Evolutionary conservation across 2,888 invertebrate genomes (phyloP).

Genomic region (Pristionchus mayeri): DNA sequence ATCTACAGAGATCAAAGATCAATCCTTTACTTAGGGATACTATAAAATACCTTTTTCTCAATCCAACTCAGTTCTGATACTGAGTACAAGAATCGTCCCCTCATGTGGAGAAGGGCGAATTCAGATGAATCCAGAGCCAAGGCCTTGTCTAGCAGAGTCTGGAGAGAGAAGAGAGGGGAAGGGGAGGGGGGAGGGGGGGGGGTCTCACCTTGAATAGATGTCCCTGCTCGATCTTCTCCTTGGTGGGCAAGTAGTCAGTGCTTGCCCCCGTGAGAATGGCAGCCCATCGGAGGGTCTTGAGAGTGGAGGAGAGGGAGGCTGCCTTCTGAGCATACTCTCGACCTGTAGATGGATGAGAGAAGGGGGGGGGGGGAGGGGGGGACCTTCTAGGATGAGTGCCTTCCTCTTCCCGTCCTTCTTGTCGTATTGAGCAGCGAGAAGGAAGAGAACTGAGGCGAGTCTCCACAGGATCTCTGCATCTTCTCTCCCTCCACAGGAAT

Average conservation of each 20-base stretch:
- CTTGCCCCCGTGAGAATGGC: conserved; percentile 68
- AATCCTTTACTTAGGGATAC: no score
- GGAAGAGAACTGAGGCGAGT: conserved; percentile 62
- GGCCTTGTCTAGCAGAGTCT: conserved; percentile 69
- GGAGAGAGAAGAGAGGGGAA: not conserved
- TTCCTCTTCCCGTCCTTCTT: conserved; percentile 63
- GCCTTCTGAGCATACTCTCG: conserved; percentile 66
- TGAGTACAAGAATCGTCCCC: conserved; percentile 63
- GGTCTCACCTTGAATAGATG: conserved; percentile 67
- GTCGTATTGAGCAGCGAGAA: conserved; percentile 51
- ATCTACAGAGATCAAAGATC: conserved; percentile 53
- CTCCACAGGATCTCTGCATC: conserved; percentile 68
- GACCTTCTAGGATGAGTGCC: conserved; percentile 65
- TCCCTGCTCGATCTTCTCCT: conserved; percentile 73
- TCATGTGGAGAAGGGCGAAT: conserved; percentile 62
- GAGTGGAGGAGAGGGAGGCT: conserved; percentile 56
- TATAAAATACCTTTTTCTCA: conserved; percentile 65
- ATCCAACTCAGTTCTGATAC: conserved; percentile 67
- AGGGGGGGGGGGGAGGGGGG: not conserved
- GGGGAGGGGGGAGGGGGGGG: no score
- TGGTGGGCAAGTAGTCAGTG: conserved; percentile 71
- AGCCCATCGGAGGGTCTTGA: conserved; percentile 69
- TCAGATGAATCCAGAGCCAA: conserved; percentile 61
- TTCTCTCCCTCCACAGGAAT: conserved; percentile 50
- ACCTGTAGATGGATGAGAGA: conserved; percentile 53